A percentile compares a stretch with the other conserved stretches of the same genome.
Evolutionary conservation across 30 jellyfish, hydroid and myxozoan genomes (phyloP).

Genomic region (Sanderia malayensis): DNA sequence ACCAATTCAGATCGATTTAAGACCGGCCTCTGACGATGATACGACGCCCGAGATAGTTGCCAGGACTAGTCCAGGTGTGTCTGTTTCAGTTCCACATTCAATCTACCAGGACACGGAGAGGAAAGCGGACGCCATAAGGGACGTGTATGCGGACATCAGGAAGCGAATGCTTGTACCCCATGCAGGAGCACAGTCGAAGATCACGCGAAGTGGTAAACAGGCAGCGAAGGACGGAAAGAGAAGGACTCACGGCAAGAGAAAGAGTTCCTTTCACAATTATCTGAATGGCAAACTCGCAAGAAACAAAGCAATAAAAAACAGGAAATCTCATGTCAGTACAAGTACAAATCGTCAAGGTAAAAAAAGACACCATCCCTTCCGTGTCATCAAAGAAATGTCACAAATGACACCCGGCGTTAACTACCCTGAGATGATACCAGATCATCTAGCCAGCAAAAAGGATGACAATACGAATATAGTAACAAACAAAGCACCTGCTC

Average conservation of each 20-base stretch:
- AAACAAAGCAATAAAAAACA: background rate
- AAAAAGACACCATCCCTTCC: background rate
- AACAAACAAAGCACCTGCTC: conserved; percentile 27
- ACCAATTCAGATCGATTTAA: conserved; percentile 90
- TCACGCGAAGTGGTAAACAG: background rate
- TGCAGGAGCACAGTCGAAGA: background rate
- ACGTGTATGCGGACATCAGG: conserved; percentile 79
- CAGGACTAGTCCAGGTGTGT: conserved; percentile 85
- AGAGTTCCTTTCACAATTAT: background rate
- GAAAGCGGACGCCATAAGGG: conserved; percentile 31
- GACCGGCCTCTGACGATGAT: conserved; percentile 79
- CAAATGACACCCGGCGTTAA: background rate
- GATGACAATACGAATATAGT: conserved; percentile 11
- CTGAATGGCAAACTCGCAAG: background rate
- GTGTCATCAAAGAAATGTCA: background rate
- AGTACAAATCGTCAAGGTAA: background rate
- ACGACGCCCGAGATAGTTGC: conserved; percentile 73
- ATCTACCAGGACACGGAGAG: conserved; percentile 56
- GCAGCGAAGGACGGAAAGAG: background rate
- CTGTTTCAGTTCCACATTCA: conserved; percentile 72
- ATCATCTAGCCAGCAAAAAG: conserved; percentile 25
- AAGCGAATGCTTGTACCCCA: conserved; percentile 47
- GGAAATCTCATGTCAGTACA: background rate
- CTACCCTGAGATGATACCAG: conserved; percentile 19
- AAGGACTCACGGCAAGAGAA: background rate